A percentile compares a stretch with the other conserved stretches of the same genome.
phyloP scores from a whole-genome alignment of 2,888 invertebrate species.

The Ennomos fuscantarius region DNA sequence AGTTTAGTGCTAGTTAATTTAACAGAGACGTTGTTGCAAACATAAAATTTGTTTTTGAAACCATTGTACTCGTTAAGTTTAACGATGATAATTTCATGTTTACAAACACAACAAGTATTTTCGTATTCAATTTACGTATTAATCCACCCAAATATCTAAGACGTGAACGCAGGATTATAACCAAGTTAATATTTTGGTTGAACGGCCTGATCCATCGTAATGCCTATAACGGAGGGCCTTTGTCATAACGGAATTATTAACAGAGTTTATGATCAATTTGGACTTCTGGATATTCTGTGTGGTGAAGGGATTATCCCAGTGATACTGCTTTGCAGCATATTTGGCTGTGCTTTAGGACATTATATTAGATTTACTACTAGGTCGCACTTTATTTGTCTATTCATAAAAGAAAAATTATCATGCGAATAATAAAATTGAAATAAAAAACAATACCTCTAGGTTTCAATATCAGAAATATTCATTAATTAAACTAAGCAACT shows the following conservation, averaged over 20 bases:
- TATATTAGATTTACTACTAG: no score
- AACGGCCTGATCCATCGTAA: constrained; percentile 26
- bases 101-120: background rate
- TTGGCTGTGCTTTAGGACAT: no score
- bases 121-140: constrained; percentile 24
- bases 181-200: constrained; percentile 35
- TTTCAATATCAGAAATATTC: no score
- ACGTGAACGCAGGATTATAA: constrained; percentile 30
- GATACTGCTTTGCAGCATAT: no score
- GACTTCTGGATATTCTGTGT: constrained; percentile 3
- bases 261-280: constrained; percentile 14
- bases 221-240: constrained; percentile 16
- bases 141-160: constrained; percentile 24
- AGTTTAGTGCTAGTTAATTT: no score
- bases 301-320: background rate
- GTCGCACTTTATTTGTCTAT: no score
- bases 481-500: no score
- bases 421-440: no score
- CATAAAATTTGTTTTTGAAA: background rate
- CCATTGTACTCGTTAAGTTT: constrained; percentile 2
- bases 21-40: no score
- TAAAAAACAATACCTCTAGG: no score
- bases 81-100: constrained; percentile 2
- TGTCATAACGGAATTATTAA: constrained; percentile 30
- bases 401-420: no score